Percentiles rank a stretch among this genome's conserved stretches.
Evolutionary conservation across 2,113 vertebrate species (phyloP).

Genomic region (Brienomyrus longianalis): DNA sequence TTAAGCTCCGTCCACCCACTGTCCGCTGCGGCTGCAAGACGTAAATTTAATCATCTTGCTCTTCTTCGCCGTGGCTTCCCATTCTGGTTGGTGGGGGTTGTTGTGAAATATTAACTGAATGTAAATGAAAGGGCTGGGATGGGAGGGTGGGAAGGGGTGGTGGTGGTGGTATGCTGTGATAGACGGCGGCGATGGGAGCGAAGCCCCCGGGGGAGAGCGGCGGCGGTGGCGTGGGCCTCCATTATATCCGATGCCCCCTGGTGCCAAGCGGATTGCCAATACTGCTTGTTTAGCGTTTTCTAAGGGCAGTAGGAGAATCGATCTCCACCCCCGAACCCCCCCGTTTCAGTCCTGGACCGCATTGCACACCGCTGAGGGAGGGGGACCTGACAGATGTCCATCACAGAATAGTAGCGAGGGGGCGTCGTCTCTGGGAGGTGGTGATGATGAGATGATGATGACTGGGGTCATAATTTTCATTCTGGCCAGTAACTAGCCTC

Average conservation of each 20-base stretch:
- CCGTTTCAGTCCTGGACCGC: constrained; percentile 86
- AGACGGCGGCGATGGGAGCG: constrained; percentile 82
- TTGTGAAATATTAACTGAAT: constrained; percentile 79
- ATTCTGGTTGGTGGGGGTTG: constrained; percentile 60
- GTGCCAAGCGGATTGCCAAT: constrained; percentile 88
- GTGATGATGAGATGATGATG: constrained; percentile 55
- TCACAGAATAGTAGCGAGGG: constrained; percentile 75
- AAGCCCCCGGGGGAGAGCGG: constrained; percentile 69
- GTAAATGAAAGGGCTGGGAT: constrained; percentile 65
- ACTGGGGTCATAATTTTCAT: not conserved
- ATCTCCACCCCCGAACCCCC: constrained; percentile 61
- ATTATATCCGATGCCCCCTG: constrained; percentile 59
- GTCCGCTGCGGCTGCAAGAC: not conserved
- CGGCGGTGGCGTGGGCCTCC: constrained; percentile 74
- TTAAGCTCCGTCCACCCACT: not conserved
- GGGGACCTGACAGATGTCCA: constrained; percentile 78
- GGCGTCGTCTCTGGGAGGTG: constrained; percentile 76
- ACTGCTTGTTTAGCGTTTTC: constrained; percentile 99
- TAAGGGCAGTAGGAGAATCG: constrained; percentile 94
- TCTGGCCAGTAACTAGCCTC: not conserved
- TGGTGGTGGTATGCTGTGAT: constrained; percentile 77
- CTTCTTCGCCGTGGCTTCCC: constrained; percentile 26
- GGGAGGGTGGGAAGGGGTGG: no score
- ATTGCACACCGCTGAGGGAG: constrained; percentile 91
- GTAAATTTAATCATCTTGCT: constrained; percentile 16